Conservation (phyloP, 2,797 vertebrate genomes). For the Myiotriccus ornatus region DNA sequence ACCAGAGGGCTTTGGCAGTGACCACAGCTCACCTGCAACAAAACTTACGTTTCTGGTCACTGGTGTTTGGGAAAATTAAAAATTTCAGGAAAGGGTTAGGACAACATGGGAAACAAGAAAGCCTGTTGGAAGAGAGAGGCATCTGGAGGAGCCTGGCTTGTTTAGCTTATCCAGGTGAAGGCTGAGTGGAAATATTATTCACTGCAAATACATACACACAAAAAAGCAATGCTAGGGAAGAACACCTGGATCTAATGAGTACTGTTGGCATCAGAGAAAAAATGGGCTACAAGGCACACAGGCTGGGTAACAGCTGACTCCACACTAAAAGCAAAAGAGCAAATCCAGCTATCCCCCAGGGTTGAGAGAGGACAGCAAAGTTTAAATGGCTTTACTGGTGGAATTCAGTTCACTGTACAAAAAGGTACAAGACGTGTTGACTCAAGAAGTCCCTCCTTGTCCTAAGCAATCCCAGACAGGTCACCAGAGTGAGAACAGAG, state of each 20-base stretch:
- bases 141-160: neutral
- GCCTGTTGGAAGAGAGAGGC: neutral
- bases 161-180: neutral
- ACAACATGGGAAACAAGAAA: neutral
- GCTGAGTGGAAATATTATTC: neutral
- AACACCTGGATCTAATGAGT: neutral
- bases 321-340: neutral
- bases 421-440: neutral
- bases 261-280: neutral
- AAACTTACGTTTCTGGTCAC: neutral
- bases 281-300: neutral
- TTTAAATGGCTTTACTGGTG: neutral
- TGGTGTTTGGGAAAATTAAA: neutral
- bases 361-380: neutral
- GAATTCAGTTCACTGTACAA: neutral
- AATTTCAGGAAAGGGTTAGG: neutral
- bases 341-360: neutral
- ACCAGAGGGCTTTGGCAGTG: neutral
- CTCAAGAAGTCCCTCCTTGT: neutral
- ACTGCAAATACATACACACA: neutral
- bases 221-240: neutral
- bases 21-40: neutral
- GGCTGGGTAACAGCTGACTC: neutral
- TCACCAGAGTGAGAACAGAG: neutral
- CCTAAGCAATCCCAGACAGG: neutral